These are phyloP conservation scores for Fabriciana adippe DNA, from an alignment of 2,888 invertebrate species.

Conservation along the genomic window DNA sequence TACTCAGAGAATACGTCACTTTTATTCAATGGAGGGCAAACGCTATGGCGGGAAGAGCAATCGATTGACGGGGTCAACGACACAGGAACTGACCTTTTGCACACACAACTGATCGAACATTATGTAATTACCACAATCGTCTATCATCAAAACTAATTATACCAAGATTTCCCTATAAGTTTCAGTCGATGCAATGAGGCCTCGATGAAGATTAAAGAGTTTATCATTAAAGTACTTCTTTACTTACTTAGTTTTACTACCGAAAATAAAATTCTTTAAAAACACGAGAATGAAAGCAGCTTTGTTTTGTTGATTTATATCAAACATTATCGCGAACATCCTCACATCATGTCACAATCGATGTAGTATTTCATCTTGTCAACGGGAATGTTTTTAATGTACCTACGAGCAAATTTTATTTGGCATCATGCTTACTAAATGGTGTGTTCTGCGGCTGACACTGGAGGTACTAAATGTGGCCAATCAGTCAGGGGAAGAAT, in stretches of 20 bases:
- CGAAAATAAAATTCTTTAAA: background rate
- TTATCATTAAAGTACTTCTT: background rate
- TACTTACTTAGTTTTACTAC: background rate
- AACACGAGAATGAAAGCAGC: conserved; percentile 2
- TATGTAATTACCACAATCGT: conserved; percentile 38
- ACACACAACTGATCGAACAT: conserved; percentile 73
- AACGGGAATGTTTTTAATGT: conserved; percentile 41
- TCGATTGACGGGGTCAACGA: conserved; percentile 77
- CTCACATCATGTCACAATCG: conserved; percentile 24
- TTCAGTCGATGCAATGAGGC: background rate
- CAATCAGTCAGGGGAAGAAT: conserved; percentile 49
- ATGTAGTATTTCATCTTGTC: conserved; percentile 32
- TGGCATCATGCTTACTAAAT: conserved; percentile 43
- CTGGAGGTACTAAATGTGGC: conserved; percentile 49
- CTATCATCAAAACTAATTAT: conserved; percentile 17
- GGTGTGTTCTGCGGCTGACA: conserved; percentile 53
- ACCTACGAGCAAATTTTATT: conserved; percentile 40
- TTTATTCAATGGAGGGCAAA: conserved; percentile 68
- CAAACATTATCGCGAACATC: conserved; percentile 25
- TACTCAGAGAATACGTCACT: conserved; percentile 45
- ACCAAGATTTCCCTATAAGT: conserved; percentile 5
- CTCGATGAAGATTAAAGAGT: background rate
- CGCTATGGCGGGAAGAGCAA: conserved; percentile 72
- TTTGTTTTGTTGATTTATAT: conserved; percentile 29
- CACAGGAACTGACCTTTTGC: conserved; percentile 79